Evolutionary conservation across 2,113 vertebrate species (phyloP), one percentile per base, ranked within the genome.

Genomic region (Macquaria ambigua): DNA sequence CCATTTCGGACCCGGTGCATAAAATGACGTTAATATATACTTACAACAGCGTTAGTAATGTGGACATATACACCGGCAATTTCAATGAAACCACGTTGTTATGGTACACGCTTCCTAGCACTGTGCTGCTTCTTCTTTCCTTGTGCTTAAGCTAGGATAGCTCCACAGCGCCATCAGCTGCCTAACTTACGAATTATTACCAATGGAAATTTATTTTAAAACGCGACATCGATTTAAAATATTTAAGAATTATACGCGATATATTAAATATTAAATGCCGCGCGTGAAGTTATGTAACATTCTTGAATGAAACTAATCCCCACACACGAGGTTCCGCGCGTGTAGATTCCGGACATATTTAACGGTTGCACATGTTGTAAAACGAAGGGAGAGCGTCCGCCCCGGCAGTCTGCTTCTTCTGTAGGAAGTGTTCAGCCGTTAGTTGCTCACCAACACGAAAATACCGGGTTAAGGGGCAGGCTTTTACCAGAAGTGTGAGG

Each of bases 261-360:
- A 50, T 5, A 4, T 10, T 15, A 0, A 23, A n/a, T 11, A 34
- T 16, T 31, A 28, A 25, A 71, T 18, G 0, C 11, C 37, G 8
- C 6, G 1, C 5, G 8, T 6, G 37, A 12, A 14, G 0, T 1
- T 18, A 2, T 21, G 21, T 1, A 1, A 8, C 23, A 31, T 41
- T 48, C 2, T 37, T n/a, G 0, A 74, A 12, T 16, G 31, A 28
- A 58, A 37, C 1, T 0, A 6, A 23, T n/a, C 28, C n/a, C 5
- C 3, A 41, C 0, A 37, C 0, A 67, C 34, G 34, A 15, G 23
- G 84, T 92, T 92, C 90, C 87, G 67, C 4, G 0, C 0, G 1
- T 28, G 43, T 21, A 9, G 8, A 48, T 59, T 52, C 63, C 87
- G 90, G 90, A 88, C 77, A 39, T 18, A 87, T 90, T 90, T 84